Conservation (phyloP, 2,888 invertebrate genomes). For the Rhamnusium bicolor region DNA sequence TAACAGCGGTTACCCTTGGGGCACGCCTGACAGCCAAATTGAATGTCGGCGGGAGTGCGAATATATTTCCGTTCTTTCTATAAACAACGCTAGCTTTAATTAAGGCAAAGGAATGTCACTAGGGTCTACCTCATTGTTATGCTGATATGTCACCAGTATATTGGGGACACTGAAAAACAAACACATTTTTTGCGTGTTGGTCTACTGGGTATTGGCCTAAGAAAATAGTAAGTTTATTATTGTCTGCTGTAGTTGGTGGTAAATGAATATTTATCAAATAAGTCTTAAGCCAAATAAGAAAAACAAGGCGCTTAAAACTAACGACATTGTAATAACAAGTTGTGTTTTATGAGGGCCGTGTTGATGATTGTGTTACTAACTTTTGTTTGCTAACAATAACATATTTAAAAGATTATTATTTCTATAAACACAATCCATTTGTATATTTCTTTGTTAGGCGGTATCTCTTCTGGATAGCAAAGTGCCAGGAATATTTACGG, state of each 20-base stretch:
- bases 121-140: neutral
- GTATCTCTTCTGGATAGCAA: too few species aligned
- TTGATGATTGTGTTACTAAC: neutral
- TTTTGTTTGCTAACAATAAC: too few species aligned
- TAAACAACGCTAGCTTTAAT: constrained; percentile 21
- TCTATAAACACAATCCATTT: too few species aligned
- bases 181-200: neutral
- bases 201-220: neutral
- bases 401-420: too few species aligned
- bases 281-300: neutral
- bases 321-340: neutral
- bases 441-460: too few species aligned
- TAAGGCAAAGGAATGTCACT: neutral
- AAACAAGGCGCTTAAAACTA: neutral
- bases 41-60: constrained; percentile 5
- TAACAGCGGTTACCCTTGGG: constrained; percentile 17
- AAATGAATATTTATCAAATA: neutral
- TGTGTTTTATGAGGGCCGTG: neutral
- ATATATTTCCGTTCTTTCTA: constrained; percentile 16
- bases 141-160: too few species aligned
- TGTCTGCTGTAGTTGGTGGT: neutral
- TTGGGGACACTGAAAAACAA: neutral
- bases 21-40: constrained; percentile 16
- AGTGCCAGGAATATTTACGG: too few species aligned
- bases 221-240: neutral